Conservation (phyloP, 2,888 invertebrate genomes). For the Erebia ligea region DNA sequence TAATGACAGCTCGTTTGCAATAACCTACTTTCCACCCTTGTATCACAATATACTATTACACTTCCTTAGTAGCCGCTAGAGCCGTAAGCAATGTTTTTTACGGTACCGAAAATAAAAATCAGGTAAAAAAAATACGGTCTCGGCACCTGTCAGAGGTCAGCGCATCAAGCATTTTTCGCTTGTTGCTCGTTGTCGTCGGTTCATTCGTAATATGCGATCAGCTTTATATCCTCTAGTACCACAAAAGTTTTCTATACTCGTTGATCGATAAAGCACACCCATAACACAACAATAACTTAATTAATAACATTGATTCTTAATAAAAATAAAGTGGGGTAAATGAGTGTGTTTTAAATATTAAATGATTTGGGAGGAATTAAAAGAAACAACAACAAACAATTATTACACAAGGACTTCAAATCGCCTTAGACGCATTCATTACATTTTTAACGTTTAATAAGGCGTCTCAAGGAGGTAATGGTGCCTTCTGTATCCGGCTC, state of each 20-base stretch:
- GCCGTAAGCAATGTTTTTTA: not conserved
- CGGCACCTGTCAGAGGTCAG: not conserved
- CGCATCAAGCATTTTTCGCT: not conserved
- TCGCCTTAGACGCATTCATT: not conserved
- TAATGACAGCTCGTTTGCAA: no score
- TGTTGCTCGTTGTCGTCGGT: not conserved
- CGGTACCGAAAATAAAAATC: not conserved
- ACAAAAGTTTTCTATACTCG: not conserved
- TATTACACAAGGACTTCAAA: not conserved
- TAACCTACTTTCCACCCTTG: no score
- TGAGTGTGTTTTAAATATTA: no score
- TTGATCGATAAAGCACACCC: not conserved
- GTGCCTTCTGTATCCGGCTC: slow-evolving; percentile 10
- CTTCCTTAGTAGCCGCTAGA: not conserved
- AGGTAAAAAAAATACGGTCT: not conserved
- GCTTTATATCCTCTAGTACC: not conserved
- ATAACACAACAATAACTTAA: not conserved
- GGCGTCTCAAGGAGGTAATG: slow-evolving; percentile 11
- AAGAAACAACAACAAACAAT: not conserved
- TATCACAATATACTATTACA: no score
- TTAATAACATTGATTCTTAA: no score
- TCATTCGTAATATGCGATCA: not conserved
- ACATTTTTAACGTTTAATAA: slow-evolving; percentile 10
- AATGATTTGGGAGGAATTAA: not conserved
- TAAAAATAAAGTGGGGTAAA: no score